These are phyloP conservation scores for Mungos mungo DNA, from an alignment of 2,113 vertebrate species.

Conservation along the genomic window DNA sequence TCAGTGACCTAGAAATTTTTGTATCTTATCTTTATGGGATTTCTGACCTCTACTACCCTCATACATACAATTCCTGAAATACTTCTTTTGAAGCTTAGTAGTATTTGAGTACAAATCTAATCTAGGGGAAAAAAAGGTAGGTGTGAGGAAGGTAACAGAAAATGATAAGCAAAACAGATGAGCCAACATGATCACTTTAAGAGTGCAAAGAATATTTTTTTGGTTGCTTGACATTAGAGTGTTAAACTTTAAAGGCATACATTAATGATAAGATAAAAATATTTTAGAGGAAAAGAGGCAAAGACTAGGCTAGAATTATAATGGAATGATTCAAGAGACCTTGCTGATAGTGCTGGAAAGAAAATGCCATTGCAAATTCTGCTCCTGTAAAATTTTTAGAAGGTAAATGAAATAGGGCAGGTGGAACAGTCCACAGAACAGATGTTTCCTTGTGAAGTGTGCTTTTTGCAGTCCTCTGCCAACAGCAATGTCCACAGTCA, in stretches of 20 bases:
- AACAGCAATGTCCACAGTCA: not conserved
- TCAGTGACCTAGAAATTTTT: constrained; percentile 8
- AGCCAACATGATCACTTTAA: not conserved
- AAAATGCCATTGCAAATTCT: not conserved
- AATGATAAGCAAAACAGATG: not conserved
- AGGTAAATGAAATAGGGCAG: not conserved
- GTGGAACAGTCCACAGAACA: not conserved
- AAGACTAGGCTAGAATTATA: not conserved
- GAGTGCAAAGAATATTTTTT: not conserved
- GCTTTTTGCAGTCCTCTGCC: not conserved
- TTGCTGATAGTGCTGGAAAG: not conserved
- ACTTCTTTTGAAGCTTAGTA: not conserved
- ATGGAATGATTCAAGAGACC: not conserved
- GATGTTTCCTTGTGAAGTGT: not conserved
- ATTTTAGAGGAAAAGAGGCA: not conserved
- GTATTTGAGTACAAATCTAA: not conserved
- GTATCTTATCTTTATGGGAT: not conserved
- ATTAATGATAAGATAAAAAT: not conserved
- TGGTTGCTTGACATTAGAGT: not conserved
- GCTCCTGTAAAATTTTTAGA: not conserved
- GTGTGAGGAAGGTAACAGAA: not conserved
- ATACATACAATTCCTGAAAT: not conserved
- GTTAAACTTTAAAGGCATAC: not conserved
- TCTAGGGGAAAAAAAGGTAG: not conserved
- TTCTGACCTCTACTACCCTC: not conserved